A percentile compares a stretch with the other conserved stretches of the same genome.
Evolutionary conservation across 2,797 vertebrate genomes (phyloP).

Genomic region (Falco peregrinus): DNA sequence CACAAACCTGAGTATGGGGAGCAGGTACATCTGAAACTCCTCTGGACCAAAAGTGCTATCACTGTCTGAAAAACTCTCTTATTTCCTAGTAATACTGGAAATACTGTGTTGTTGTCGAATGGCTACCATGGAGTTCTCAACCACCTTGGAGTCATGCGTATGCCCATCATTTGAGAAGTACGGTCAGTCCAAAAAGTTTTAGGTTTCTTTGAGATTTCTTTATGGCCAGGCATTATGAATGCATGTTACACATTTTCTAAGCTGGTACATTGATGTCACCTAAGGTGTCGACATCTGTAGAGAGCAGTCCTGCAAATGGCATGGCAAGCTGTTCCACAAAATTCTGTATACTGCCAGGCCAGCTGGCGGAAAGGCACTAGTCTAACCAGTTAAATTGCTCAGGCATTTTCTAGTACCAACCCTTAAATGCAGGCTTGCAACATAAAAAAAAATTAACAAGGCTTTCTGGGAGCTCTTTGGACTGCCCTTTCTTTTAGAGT

Average conservation of each 20-base stretch:
- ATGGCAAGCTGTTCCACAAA: not conserved
- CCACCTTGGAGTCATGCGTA: not conserved
- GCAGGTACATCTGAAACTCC: not conserved
- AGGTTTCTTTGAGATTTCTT: not conserved
- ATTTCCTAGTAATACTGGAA: not conserved
- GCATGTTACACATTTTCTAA: not conserved
- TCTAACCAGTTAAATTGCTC: constrained; percentile 14
- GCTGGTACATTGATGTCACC: not conserved
- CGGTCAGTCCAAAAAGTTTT: not conserved
- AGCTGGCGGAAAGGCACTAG: not conserved
- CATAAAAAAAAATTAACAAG: not conserved
- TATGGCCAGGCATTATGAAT: fast-evolving
- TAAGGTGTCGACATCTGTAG: not conserved
- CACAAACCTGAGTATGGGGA: not conserved
- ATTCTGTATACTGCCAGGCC: not conserved
- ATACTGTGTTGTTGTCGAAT: not conserved
- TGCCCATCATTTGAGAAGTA: not conserved
- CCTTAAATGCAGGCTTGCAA: not conserved
- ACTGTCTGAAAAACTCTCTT: not conserved
- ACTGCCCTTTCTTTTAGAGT: not conserved
- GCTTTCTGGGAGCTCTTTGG: not conserved
- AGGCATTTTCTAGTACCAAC: not conserved
- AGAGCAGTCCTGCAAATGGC: not conserved
- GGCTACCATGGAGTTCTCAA: not conserved
- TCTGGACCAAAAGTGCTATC: not conserved